phyloP scores from a whole-genome alignment of 2,888 invertebrate species.

The Folsomia candida region DNA sequence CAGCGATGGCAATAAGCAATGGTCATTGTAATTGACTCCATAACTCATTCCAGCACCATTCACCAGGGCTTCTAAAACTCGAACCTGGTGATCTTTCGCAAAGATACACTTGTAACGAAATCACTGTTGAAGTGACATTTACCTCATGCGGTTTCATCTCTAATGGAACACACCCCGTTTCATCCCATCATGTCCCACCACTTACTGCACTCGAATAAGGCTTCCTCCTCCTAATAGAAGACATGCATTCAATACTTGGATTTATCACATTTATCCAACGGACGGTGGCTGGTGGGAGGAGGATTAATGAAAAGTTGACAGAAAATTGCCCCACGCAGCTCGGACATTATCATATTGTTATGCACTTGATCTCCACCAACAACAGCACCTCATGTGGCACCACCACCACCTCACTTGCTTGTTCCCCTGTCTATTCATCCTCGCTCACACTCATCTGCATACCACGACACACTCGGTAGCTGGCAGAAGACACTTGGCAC shows the following conservation, averaged over 20 bases:
- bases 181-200: constrained; percentile 14
- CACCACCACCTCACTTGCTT: not conserved
- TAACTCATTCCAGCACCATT: constrained; percentile 30
- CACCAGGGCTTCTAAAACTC: not conserved
- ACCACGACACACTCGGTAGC: too few species aligned
- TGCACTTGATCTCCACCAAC: constrained; percentile 12
- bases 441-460: too few species aligned
- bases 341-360: constrained; percentile 16
- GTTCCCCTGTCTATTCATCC: too few species aligned
- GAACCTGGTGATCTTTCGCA: constrained; percentile 11
- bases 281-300: constrained; percentile 12
- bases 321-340: constrained; percentile 17
- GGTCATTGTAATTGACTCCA: constrained; percentile 33
- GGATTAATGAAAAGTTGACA: constrained; percentile 17
- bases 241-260: too few species aligned
- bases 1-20: not conserved
- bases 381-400: constrained; percentile 25
- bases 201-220: not conserved
- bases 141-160: constrained; percentile 12
- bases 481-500: not conserved
- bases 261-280: not conserved
- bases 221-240: too few species aligned
- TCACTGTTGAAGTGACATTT: not conserved
- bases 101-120: constrained; percentile 10
- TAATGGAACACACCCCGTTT: constrained; percentile 16